Percentiles rank a stretch among this genome's conserved stretches.
Evolutionary conservation across 64 coral and sea anemone genomes (phyloP).

Genomic region (Stichodactyla mertensii): DNA sequence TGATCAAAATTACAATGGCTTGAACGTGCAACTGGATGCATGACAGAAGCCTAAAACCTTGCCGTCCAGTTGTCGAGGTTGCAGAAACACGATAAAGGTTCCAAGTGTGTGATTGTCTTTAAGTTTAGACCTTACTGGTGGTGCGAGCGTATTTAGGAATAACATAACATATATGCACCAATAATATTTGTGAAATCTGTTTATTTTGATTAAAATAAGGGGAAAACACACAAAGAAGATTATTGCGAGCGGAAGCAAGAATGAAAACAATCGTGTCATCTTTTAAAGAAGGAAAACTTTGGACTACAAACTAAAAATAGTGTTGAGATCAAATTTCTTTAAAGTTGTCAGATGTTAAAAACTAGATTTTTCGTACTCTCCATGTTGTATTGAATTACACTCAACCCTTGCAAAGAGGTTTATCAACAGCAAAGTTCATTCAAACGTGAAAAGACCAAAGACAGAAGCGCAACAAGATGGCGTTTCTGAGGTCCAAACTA

Average conservation of each 20-base stretch:
- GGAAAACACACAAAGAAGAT: background rate
- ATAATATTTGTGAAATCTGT: background rate
- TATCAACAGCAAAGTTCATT: background rate
- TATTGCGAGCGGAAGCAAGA: constrained; percentile 1
- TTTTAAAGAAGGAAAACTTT: background rate
- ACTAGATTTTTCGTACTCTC: background rate
- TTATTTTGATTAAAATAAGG: background rate
- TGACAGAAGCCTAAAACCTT: no score
- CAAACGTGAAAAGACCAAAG: background rate
- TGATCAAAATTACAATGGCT: no score
- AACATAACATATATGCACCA: background rate
- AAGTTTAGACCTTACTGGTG: background rate
- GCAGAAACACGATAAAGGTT: no score
- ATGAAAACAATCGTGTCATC: constrained; percentile 25
- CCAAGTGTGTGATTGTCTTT: no score
- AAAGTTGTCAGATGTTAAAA: background rate
- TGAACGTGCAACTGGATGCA: no score
- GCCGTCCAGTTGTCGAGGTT: no score
- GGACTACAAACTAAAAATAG: background rate
- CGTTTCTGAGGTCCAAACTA: background rate
- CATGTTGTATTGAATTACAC: background rate
- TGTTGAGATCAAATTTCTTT: background rate
- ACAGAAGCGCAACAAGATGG: background rate
- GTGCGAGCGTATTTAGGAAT: background rate
- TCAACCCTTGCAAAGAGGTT: background rate